phyloP scores from a whole-genome alignment of 2,113 vertebrate genomes.

The Axis porcinus region DNA sequence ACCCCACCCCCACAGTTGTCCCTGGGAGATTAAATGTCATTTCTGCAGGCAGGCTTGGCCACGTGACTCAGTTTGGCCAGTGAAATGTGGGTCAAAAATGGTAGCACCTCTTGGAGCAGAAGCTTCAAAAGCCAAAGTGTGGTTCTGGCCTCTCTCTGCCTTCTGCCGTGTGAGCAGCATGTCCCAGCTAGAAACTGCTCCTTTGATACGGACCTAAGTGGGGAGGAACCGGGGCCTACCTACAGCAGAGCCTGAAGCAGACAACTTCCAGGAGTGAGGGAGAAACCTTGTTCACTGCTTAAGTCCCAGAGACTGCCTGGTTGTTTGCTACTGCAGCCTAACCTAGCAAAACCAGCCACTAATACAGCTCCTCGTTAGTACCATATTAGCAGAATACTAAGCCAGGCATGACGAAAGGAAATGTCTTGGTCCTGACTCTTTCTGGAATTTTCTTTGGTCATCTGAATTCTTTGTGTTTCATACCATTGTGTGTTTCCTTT shows the following conservation, averaged over 20 bases:
- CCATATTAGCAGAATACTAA: not conserved
- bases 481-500: not conserved
- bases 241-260: not conserved
- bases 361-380: not conserved
- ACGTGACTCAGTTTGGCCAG: not conserved
- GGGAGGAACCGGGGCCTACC: not conserved
- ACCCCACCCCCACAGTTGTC: not conserved
- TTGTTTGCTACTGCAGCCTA: no score
- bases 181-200: not conserved
- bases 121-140: not conserved
- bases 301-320: rapidly evolving
- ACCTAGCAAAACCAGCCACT: not conserved
- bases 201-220: not conserved
- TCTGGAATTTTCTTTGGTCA: constrained; percentile 1
- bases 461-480: constrained; percentile 35
- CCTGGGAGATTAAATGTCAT: not conserved
- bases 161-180: not conserved
- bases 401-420: not conserved
- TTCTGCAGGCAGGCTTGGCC: not conserved
- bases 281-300: not conserved
- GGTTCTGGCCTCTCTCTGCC: not conserved
- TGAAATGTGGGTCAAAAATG: not conserved
- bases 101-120: not conserved
- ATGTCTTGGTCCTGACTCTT: not conserved
- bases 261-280: not conserved